phyloP scores from a whole-genome alignment of 2,113 vertebrate genomes.

The Callopanchax toddi region DNA sequence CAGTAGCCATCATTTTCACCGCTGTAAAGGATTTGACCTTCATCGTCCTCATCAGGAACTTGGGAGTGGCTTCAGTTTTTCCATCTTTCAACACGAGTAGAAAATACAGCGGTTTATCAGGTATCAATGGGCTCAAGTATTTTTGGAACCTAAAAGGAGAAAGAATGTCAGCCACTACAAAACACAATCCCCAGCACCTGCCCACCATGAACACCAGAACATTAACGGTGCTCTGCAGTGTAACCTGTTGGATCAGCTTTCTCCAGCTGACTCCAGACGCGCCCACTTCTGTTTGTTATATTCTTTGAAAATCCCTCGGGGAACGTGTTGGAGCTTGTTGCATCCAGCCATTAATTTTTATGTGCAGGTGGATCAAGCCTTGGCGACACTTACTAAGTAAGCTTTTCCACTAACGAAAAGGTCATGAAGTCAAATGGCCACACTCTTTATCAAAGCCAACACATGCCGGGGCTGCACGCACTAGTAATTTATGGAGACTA shows the following conservation, averaged over 20 bases:
- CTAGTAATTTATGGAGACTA: not conserved
- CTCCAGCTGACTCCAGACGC: conserved; percentile 32
- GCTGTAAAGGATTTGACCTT: not conserved
- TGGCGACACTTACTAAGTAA: conserved; percentile 12
- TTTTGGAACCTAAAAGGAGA: conserved; percentile 4
- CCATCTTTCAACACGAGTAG: not conserved
- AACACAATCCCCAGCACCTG: not conserved
- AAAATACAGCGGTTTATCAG: not conserved
- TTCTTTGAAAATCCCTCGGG: conserved; percentile 43
- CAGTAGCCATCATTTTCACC: not conserved
- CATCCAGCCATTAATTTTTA: conserved; percentile 34
- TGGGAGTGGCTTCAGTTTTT: not conserved
- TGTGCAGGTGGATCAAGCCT: conserved; percentile 45
- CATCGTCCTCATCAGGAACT: not conserved
- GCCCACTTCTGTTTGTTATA: conserved; percentile 38
- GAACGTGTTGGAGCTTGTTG: conserved; percentile 39
- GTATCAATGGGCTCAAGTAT: not conserved
- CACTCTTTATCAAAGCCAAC: conserved; percentile 20
- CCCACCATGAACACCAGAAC: not conserved
- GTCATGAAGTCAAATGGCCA: conserved; percentile 35
- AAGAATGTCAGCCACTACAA: not conserved
- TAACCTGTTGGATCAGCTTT: conserved; percentile 34
- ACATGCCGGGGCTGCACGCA: conserved; percentile 4
- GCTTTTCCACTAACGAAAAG: conserved; percentile 32
- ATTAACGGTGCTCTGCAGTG: conserved; percentile 24